Evolutionary conservation across 2,113 vertebrate species (phyloP).

Genomic region (Elephas maximus): DNA sequence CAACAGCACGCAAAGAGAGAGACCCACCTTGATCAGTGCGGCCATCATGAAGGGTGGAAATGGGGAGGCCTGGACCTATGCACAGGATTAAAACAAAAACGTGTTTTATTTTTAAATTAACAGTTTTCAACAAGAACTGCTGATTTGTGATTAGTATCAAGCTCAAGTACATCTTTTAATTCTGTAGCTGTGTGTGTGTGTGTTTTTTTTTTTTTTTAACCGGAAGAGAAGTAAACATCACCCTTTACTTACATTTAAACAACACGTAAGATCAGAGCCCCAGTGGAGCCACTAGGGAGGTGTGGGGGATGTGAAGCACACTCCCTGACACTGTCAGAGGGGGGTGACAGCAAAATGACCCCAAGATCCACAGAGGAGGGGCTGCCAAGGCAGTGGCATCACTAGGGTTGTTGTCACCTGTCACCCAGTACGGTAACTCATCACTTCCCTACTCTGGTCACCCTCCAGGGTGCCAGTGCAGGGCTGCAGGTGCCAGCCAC

Average conservation of each 20-base stretch:
- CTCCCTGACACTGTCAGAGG: no score
- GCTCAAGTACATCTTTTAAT: slow-evolving; percentile 24
- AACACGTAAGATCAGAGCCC: not conserved
- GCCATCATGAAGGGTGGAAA: slow-evolving; percentile 90
- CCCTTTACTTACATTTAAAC: slow-evolving; percentile 57
- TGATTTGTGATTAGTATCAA: slow-evolving; percentile 25
- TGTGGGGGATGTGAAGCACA: no score
- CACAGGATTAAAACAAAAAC: slow-evolving; percentile 62
- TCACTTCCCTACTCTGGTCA: no score
- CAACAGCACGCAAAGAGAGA: slow-evolving; percentile 18
- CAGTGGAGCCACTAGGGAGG: no score
- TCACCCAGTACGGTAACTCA: no score
- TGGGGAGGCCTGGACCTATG: slow-evolving; percentile 90
- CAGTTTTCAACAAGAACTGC: slow-evolving; percentile 2
- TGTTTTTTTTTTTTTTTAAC: not conserved
- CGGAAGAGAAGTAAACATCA: slow-evolving; percentile 33
- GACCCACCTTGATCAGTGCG: slow-evolving; percentile 87
- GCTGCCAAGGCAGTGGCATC: no score
- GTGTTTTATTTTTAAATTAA: slow-evolving; percentile 60
- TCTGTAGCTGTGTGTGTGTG: not conserved
- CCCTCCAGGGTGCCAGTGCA: no score
- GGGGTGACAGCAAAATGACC: no score
- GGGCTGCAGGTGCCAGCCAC: no score
- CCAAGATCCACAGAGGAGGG: no score
- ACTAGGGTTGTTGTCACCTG: no score